Conservation (phyloP, 1,140 invertebrate species). For the Tetranychus urticae region DNA sequence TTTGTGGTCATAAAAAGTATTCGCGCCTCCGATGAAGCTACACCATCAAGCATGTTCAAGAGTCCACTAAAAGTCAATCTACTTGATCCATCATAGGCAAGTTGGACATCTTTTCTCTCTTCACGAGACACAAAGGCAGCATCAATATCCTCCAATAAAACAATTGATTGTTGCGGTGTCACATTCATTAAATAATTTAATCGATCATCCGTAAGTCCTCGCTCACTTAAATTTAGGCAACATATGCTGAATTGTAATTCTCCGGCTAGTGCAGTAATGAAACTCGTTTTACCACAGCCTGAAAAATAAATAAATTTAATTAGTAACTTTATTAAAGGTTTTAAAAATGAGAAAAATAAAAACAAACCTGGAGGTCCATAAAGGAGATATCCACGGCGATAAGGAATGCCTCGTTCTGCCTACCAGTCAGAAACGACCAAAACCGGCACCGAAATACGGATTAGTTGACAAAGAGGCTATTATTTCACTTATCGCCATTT, state of each 20-base stretch:
- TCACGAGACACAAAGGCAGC: conserved; percentile 79
- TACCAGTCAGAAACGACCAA: conserved; percentile 85
- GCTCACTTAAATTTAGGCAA: conserved; percentile 81
- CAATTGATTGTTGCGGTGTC: conserved; percentile 68
- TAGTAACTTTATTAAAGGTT: background rate
- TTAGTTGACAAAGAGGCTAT: conserved; percentile 59
- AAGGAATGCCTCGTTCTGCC: conserved; percentile 49
- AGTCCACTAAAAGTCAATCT: conserved; percentile 89
- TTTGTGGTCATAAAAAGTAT: conserved; percentile 99
- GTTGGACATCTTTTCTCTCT: conserved; percentile 41
- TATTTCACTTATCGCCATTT: conserved; percentile 24
- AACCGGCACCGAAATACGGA: conserved; percentile 94
- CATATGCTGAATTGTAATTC: conserved; percentile 88
- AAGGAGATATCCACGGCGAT: conserved; percentile 56
- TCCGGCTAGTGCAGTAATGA: conserved; percentile 82
- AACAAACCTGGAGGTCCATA: conserved; percentile 70
- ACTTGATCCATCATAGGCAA: conserved; percentile 77
- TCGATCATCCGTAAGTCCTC: conserved; percentile 80
- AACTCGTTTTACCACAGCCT: conserved; percentile 81
- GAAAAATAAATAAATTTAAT: background rate
- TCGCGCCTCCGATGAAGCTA: conserved; percentile 89
- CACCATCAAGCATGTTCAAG: conserved; percentile 91
- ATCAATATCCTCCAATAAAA: conserved; percentile 92
- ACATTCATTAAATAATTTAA: conserved; percentile 77
- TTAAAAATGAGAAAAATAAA: background rate